Evolutionary conservation across 35 echinoderm and acorn worm genomes (phyloP).

Genomic region (Chiridota heheva): DNA sequence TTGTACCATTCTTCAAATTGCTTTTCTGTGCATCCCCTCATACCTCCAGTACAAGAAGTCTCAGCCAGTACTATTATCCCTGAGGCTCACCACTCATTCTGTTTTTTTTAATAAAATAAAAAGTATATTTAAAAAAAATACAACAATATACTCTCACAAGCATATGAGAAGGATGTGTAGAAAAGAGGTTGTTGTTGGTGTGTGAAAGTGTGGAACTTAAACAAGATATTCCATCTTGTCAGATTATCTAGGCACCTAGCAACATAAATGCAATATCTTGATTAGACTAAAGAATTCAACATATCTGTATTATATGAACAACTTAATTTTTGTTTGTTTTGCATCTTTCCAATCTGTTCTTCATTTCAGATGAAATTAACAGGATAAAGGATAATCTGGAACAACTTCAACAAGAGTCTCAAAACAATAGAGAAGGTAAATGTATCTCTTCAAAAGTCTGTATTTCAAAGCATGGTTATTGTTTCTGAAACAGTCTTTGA

Average conservation of each 20-base stretch:
- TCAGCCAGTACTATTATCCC: too few relatives aligned
- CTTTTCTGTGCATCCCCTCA: too few relatives aligned
- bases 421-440: slow-evolving; percentile 54
- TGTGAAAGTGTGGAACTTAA: too few relatives aligned
- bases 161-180: too few relatives aligned
- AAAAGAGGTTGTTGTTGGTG: too few relatives aligned
- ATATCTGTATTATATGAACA: neutral
- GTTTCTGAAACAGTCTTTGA: neutral
- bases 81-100: too few relatives aligned
- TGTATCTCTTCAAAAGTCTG: neutral
- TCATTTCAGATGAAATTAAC: slow-evolving; percentile 53
- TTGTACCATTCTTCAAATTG: too few relatives aligned
- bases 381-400: slow-evolving; percentile 35
- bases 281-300: neutral
- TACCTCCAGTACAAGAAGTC: too few relatives aligned
- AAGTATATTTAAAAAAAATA: too few relatives aligned
- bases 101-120: too few relatives aligned
- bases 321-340: neutral
- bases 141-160: too few relatives aligned
- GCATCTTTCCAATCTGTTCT: neutral
- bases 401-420: slow-evolving; percentile 33
- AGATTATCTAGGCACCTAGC: slow-evolving; percentile 4
- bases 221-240: too few relatives aligned
- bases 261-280: neutral
- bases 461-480: neutral